Base-by-base conservation (phyloP, 1,140 invertebrate genomes). In the Chlorops oryzae region DNA sequence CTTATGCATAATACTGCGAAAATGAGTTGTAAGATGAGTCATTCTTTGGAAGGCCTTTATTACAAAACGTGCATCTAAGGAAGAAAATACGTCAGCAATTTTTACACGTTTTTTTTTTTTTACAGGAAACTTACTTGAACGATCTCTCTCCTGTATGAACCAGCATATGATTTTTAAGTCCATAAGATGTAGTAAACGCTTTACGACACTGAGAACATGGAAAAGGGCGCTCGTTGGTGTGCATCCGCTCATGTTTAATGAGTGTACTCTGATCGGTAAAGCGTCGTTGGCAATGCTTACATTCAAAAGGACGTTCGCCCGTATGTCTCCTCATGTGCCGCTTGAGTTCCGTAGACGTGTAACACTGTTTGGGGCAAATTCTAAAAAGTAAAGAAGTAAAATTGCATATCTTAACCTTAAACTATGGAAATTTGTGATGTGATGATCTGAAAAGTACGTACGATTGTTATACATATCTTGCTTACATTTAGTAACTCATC, bases 291-390 rank as follows among this genome's bases (percentile, higher is more conserved):
- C 52, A 54, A 24, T 46, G 35, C 17, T 54, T 27, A 5, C 52
- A 54, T 22, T 47, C 35, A 21, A 50, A 54, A 7, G 52, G 52
- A 22, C 52, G 42, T 38, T 54, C 52, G 12, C 52, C 52, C 5
- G 52, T 54, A 17, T 54, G 52, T 15, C 37, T 44, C 2, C 52
- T 34, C 47, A 54, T 49, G 35, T 54, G 52, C 0, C 66, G 54
- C n/a, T 69, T 69, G 0, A 69, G 56, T 25, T 69, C 65, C 1
- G 62, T 59, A 13, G 59, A 50, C 10, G 65, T 66, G 0, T 63
- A 54, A 22, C 69, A 69, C 5, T 66, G 55, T 10, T 62, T 56
- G 0, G 65, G 56, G 21, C 66, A 69, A 17, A 69, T 55, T 49
- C 65, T 69, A 21, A 1, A 25, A 41, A 24, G n/a, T n/a, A n/a